Evolutionary conservation across 2,888 invertebrate species (phyloP), one percentile per base, ranked within the genome.

Genomic region (Carterocephalus palaemon): DNA sequence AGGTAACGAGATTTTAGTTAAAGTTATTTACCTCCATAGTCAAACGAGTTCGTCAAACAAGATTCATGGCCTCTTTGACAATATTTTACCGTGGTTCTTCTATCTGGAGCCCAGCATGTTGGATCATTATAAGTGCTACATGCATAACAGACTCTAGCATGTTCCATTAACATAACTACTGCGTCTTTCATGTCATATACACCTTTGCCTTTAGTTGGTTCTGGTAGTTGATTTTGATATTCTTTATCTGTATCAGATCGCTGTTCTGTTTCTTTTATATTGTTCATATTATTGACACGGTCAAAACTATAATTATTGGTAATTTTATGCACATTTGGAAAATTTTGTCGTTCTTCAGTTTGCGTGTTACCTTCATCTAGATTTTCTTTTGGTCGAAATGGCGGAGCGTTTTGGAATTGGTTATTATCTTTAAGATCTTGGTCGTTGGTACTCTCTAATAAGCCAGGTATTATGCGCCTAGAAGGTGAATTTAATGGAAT

Each of bases 51-150:
- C 0, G 67, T 73, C 1, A 82, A 50, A 51, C 84, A 84, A 1
- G 72, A 60, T 3, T 67, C 58, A 37, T 74, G 68, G 17, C 65
- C 69, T 50, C 52, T 57, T 1, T 57, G 60, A 49, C 84, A 84
- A 52, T 81, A 83, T 50, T 84, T 84, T 1, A 81, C 67, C 1
- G 75, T 70, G 1, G 84, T 84, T 34, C 46, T 59, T 46, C 62
- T 64, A 41, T 70, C 60, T 6, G 83, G 82, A 9, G 54, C 38
- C 68, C 66, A 64, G 50, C 84, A 84, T 12, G 64, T 59, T 2
- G 70, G 67, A 34, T 80, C 75, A 29, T 53, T 70, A 3, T 64
- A 61, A 22, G 72, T 70, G 28, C 72, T 79, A 43, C 81, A 83
- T 13, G 82, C 81, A 46, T 73, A 82, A 54, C 84, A 83, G 5